Base-by-base conservation (phyloP, 2,888 invertebrate genomes). In the Subacronicta megacephala region DNA sequence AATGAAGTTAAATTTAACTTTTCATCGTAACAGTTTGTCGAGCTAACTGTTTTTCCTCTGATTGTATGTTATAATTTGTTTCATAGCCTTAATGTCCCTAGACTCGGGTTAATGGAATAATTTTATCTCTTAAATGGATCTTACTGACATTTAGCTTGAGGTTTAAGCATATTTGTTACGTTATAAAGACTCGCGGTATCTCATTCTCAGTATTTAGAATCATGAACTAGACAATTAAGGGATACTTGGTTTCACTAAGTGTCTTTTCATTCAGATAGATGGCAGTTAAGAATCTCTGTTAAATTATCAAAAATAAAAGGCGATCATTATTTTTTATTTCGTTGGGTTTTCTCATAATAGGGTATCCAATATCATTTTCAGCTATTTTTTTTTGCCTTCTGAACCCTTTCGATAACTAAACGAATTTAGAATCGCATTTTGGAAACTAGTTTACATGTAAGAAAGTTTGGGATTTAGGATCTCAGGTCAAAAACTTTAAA, bases 1-100 rank as follows among this genome's bases (percentile, higher is more conserved):
- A 42, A 63, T 63, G 6, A 56, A 51, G 54, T 57, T 42, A 43
- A 62, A 57, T 62, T 23, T 44, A 43, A 47, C 16, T 43, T 9
- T 0, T 15, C n/a, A 20, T 51, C 38, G 33, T 54, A 40, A 54
- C 53, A 53, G 58, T 45, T 58, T 59, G 23, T 44, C 6, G 56
- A 54, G 53, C 45, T 35, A 59, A 52, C 9, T 26, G 26, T 26
- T 10, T 26, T 26, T 26, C 10, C 10, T 26, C 26, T 10, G 26
- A 26, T 10, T 26, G 26, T 26, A 26, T 3, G 26, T 26, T 10
- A 10, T 26, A 26, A 31, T n/a, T 31, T n/a, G 5, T 31, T 31
- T 26, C 9, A 26, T 26, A 26, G 26, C 26, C 10, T 26, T 10
- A 26, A 26, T 26, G 26, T 10, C 10, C 26, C n/a, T 31, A 31